Percentiles rank a stretch among this genome's conserved stretches.
These are phyloP conservation scores for Trigoniulus corallinus DNA, from an alignment of 1,140 invertebrate species.

Conservation along the genomic window DNA sequence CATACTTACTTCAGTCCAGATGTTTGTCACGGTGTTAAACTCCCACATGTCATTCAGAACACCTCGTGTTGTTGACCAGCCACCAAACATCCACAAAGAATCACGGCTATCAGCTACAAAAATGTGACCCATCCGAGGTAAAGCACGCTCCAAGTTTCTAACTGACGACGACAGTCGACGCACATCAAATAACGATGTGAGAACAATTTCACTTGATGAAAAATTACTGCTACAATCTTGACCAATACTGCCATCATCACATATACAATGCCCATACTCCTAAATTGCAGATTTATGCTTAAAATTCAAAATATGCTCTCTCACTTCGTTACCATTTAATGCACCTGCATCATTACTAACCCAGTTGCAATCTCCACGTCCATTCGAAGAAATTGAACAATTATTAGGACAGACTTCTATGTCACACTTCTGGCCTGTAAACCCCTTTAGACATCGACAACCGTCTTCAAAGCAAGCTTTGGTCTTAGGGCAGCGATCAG, in stretches of 20 bases:
- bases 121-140: slow-evolving; percentile 77
- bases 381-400: slow-evolving; percentile 39
- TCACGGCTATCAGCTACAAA: slow-evolving; percentile 61
- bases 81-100: slow-evolving; percentile 82
- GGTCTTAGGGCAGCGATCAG: slow-evolving; percentile 43
- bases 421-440: slow-evolving; percentile 40
- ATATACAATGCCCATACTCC: slow-evolving; percentile 63
- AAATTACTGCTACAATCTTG: slow-evolving; percentile 37
- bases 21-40: slow-evolving; percentile 68
- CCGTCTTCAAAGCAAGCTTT: slow-evolving; percentile 50
- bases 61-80: slow-evolving; percentile 71
- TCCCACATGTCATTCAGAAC: slow-evolving; percentile 74
- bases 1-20: slow-evolving; percentile 51
- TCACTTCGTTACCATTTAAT: too few species aligned
- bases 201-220: not conserved
- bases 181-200: slow-evolving; percentile 6
- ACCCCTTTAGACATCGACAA: slow-evolving; percentile 52
- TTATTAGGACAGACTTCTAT: slow-evolving; percentile 61
- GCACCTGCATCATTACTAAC: too few species aligned
- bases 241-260: slow-evolving; percentile 51
- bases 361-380: slow-evolving; percentile 61
- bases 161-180: slow-evolving; percentile 5
- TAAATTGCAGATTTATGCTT: slow-evolving; percentile 16
- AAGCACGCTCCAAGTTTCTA: slow-evolving; percentile 30
- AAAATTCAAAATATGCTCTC: too few species aligned